phyloP scores from a whole-genome alignment of 2,113 vertebrate genomes.

The Platichthys flesus region DNA sequence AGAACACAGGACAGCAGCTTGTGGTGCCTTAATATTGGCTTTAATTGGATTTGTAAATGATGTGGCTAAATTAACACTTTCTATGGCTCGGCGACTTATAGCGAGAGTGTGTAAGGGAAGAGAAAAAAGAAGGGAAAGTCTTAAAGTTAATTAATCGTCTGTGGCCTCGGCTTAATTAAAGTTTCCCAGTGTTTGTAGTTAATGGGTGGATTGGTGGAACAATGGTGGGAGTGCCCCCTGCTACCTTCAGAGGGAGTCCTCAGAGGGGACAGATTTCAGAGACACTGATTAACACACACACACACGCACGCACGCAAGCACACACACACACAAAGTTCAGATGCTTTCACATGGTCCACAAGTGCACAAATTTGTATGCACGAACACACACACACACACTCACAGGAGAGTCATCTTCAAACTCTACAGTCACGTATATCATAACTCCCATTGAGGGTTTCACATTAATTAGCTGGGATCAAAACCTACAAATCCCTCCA shows the following conservation, averaged over 20 bases:
- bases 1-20: slow-evolving; percentile 72
- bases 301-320: background rate
- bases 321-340: background rate
- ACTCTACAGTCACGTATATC: slow-evolving; percentile 56
- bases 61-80: slow-evolving; percentile 68
- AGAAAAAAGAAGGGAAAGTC: slow-evolving; percentile 56
- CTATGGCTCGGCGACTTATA: slow-evolving; percentile 47
- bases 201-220: slow-evolving; percentile 69
- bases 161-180: slow-evolving; percentile 72
- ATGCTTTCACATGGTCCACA: slow-evolving; percentile 11
- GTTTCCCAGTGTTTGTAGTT: slow-evolving; percentile 75
- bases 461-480: slow-evolving; percentile 77
- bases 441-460: slow-evolving; percentile 63
- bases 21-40: slow-evolving; percentile 67
- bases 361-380: background rate
- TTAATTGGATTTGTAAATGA: slow-evolving; percentile 81
- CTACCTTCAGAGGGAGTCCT: slow-evolving; percentile 45
- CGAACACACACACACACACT: background rate
- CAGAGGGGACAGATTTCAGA: slow-evolving; percentile 49
- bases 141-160: slow-evolving; percentile 78
- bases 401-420: slow-evolving; percentile 55
- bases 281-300: slow-evolving; percentile 56
- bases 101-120: slow-evolving; percentile 54
- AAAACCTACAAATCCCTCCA: slow-evolving; percentile 72
- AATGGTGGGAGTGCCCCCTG: slow-evolving; percentile 52